Conservation (phyloP, 2,797 vertebrate genomes). For the Pseudotriccus pelzelni region DNA sequence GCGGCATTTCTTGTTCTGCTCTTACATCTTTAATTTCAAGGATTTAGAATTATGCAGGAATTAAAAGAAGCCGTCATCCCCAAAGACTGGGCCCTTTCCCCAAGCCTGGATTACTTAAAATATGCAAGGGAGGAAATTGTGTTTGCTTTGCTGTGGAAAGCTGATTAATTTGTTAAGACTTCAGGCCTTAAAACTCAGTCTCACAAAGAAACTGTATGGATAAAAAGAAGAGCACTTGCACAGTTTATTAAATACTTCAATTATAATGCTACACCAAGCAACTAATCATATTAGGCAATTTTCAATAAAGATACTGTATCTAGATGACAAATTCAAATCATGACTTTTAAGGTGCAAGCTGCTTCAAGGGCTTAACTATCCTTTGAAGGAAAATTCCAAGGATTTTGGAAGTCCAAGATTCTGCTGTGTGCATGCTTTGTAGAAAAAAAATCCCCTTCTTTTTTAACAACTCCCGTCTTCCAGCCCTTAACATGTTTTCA, state of each 20-base stretch:
- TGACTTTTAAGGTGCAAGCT: not conserved
- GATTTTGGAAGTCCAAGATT: not conserved
- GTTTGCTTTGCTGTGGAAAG: constrained; percentile 44
- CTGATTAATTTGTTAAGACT: constrained; percentile 50
- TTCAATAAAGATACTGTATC: not conserved
- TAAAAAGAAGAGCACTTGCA: not conserved
- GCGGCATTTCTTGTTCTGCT: not conserved
- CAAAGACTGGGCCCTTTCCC: not conserved
- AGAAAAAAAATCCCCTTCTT: rapidly evolving
- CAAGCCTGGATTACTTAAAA: not conserved
- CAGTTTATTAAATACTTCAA: constrained; percentile 10
- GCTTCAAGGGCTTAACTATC: not conserved
- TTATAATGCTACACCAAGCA: not conserved
- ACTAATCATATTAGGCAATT: constrained; percentile 1
- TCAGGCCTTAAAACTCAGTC: constrained; percentile 13
- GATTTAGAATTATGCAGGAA: not conserved
- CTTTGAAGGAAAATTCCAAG: not conserved
- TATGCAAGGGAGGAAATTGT: constrained; percentile 9
- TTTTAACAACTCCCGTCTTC: not conserved
- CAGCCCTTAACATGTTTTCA: not conserved
- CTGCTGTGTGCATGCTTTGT: not conserved
- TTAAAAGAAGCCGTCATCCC: not conserved
- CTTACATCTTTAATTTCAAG: not conserved
- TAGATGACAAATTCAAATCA: not conserved
- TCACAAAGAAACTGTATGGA: not conserved